Conservation (phyloP, 2,113 vertebrate species). For the Seriola dumerili region DNA sequence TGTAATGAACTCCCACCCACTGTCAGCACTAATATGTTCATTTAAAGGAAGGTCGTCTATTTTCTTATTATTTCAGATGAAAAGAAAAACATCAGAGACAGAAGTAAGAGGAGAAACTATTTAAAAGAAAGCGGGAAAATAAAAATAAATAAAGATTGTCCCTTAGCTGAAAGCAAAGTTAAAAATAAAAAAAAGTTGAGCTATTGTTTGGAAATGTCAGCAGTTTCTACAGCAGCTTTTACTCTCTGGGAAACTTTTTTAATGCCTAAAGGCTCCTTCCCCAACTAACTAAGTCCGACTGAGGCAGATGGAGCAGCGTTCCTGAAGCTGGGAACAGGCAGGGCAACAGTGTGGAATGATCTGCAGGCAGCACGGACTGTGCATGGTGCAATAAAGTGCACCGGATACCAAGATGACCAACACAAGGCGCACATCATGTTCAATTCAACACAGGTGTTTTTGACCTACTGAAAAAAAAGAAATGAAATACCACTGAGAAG, state of each 20-base stretch:
- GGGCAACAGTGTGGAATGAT: background rate
- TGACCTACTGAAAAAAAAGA: background rate
- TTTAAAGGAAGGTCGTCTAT: background rate
- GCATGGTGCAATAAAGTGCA: background rate
- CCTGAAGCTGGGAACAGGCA: background rate
- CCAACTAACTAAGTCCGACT: background rate
- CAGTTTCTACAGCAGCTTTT: background rate
- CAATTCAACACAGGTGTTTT: background rate
- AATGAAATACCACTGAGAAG: background rate
- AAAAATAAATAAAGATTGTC: background rate
- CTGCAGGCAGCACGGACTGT: background rate
- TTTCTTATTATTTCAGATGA: background rate
- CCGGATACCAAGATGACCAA: background rate
- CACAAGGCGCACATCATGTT: background rate
- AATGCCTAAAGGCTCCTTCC: background rate
- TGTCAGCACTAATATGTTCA: background rate
- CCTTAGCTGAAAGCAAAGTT: background rate
- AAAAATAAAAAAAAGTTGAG: too few relatives aligned
- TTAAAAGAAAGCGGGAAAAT: background rate
- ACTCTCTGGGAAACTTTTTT: background rate
- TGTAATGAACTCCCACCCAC: background rate
- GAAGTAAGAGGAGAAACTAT: background rate
- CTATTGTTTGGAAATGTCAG: constrained; percentile 8
- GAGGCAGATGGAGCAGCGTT: background rate
- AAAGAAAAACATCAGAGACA: background rate